Evolutionary conservation across 2,797 vertebrate species (phyloP).

Genomic region (Gobio occitaniae): DNA sequence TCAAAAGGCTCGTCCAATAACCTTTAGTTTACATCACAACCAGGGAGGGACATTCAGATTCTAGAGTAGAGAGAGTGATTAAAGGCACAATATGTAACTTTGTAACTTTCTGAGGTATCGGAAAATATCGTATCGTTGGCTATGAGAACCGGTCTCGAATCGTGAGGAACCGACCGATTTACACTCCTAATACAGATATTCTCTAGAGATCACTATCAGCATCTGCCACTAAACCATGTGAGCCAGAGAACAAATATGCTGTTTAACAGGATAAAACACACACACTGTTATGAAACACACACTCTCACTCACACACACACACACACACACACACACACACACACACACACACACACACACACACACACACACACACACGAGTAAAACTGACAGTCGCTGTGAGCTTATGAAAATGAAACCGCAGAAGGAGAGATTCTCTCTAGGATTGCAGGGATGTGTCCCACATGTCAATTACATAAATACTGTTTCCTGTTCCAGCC

Average conservation of each 20-base stretch:
- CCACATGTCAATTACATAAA: conserved; percentile 74
- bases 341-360: not conserved
- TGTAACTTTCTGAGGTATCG: not conserved
- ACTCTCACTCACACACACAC: too few relatives aligned
- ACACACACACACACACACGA: not conserved
- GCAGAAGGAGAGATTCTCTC: conserved; percentile 15
- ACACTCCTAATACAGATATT: too few relatives aligned
- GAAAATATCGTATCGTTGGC: too few relatives aligned
- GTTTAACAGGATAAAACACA: not conserved
- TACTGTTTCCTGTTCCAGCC: conserved; percentile 56
- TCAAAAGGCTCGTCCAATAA: not conserved
- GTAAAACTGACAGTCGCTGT: not conserved
- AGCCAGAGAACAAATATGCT: not conserved
- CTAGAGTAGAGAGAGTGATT: not conserved
- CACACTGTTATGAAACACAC: not conserved
- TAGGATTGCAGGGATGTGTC: conserved; percentile 22
- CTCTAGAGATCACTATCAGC: not conserved
- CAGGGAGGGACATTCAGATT: not conserved
- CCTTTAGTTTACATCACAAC: too few relatives aligned
- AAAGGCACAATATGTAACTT: too few relatives aligned
- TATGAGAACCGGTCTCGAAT: too few relatives aligned
- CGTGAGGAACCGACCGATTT: too few relatives aligned
- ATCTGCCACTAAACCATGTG: too few relatives aligned
- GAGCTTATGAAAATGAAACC: conserved; percentile 25
- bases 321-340: too few relatives aligned